Percentiles rank a stretch among this genome's conserved stretches.
Evolutionary conservation across 2,797 vertebrate species (phyloP).

Genomic region (Myripristis murdjan): DNA sequence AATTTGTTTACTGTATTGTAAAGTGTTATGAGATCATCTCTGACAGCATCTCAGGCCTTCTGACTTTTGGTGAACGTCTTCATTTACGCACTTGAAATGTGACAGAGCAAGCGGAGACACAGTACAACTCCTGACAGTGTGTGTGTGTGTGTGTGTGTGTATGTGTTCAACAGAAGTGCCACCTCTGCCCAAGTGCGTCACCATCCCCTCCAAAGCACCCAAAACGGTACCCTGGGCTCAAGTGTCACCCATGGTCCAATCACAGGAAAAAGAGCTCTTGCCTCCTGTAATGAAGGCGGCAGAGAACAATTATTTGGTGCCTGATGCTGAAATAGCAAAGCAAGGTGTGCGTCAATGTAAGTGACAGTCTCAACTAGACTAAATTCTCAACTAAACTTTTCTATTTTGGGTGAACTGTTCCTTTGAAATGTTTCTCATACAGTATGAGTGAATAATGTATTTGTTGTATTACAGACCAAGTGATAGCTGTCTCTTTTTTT

Average conservation of each 20-base stretch:
- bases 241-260: constrained; percentile 55
- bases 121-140: constrained; percentile 1
- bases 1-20: too few species aligned
- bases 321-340: constrained; percentile 17
- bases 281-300: not conserved
- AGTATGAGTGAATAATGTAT: too few species aligned
- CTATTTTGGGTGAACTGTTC: too few species aligned
- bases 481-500: not conserved
- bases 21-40: not conserved
- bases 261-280: not conserved
- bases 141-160: constrained; percentile 1
- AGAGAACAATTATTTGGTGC: constrained; percentile 54
- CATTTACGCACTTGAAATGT: not conserved
- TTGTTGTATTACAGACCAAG: too few species aligned
- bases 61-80: not conserved
- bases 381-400: too few species aligned
- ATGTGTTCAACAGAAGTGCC: constrained; percentile 51
- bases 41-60: not conserved
- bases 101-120: not conserved
- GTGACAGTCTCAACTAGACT: not conserved
- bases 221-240: constrained; percentile 49
- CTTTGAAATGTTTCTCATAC: too few species aligned
- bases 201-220: not conserved
- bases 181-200: constrained; percentile 16
- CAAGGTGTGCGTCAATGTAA: constrained; percentile 24